A percentile compares a stretch with the other conserved stretches of the same genome.
Conservation (phyloP, 2,888 invertebrate species). For the Ramazzottius varieornatus region DNA sequence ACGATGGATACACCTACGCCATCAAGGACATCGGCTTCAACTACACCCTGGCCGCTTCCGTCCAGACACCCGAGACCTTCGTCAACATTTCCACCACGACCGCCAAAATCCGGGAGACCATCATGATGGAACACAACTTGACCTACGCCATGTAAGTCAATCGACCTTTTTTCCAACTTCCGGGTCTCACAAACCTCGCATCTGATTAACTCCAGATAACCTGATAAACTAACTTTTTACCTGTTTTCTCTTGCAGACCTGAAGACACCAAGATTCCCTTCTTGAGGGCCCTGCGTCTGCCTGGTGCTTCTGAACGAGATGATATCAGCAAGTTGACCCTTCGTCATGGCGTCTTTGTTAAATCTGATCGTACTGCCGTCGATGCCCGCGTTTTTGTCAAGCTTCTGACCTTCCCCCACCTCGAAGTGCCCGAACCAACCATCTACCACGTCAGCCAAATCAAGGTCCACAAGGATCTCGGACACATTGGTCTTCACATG, state of each 20-base stretch:
- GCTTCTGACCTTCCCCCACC: background rate
- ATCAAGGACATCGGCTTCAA: background rate
- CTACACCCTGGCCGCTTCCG: background rate
- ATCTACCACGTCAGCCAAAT: background rate
- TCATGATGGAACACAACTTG: background rate
- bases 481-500: background rate
- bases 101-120: background rate
- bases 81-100: background rate
- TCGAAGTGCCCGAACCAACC: background rate
- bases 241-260: background rate
- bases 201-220: background rate
- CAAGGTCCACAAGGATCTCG: background rate
- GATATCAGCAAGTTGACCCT: background rate
- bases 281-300: background rate
- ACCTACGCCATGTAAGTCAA: constrained; percentile 1
- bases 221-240: background rate
- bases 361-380: background rate
- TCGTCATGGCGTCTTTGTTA: background rate
- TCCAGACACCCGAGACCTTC: background rate
- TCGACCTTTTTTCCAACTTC: background rate
- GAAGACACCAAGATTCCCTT: background rate
- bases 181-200: background rate
- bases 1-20: background rate
- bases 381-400: background rate
- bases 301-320: background rate